Evolutionary conservation across 2,888 invertebrate genomes (phyloP).

Genomic region (Aelia acuminata): DNA sequence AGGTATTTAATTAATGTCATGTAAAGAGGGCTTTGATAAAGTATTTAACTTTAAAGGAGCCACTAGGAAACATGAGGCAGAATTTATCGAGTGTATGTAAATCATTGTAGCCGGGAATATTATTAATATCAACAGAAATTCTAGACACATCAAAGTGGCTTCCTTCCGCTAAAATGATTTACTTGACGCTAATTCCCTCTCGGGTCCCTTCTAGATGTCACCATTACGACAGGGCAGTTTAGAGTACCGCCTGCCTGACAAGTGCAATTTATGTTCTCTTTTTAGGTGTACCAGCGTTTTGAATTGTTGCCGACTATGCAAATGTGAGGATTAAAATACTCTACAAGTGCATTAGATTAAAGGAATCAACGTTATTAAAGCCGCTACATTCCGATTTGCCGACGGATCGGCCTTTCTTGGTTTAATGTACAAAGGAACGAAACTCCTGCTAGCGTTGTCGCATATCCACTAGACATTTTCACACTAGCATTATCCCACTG

Average conservation of each 20-base stretch:
- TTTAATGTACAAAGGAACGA: neutral
- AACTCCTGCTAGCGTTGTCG: neutral
- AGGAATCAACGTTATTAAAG: constrained; percentile 20
- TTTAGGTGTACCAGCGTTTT: constrained; percentile 29
- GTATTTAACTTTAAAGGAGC: neutral
- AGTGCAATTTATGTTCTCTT: constrained; percentile 37
- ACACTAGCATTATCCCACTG: neutral
- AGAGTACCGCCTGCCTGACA: constrained; percentile 17
- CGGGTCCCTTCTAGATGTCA: constrained; percentile 19
- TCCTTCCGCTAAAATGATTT: constrained; percentile 31
- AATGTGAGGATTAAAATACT: constrained; percentile 15
- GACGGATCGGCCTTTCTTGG: neutral
- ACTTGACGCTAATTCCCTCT: neutral
- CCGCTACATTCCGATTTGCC: constrained; percentile 6
- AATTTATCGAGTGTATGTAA: constrained; percentile 20
- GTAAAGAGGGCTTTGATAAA: constrained; percentile 9
- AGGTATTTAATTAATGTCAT: constrained; percentile 16
- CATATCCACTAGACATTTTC: neutral
- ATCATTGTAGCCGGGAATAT: neutral
- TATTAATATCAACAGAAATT: constrained; percentile 7
- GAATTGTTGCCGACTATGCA: constrained; percentile 45
- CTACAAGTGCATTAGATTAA: constrained; percentile 19
- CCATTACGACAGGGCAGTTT: neutral
- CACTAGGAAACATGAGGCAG: neutral
- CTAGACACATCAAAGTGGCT: constrained; percentile 22